Base-by-base conservation (phyloP, 2,797 vertebrate species). In the Gadopsis bispinosus region DNA sequence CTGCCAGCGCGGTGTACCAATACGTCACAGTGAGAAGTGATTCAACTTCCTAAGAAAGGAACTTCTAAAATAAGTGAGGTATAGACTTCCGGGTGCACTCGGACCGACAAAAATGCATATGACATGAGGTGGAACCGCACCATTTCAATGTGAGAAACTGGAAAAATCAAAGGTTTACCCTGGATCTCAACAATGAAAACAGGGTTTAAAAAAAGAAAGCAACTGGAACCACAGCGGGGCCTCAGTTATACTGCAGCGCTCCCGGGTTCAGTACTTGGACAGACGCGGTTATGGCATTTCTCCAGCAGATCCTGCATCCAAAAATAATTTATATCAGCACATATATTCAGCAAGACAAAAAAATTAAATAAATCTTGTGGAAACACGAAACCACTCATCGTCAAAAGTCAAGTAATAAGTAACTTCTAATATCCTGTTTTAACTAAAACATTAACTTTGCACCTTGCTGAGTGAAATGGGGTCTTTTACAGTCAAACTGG, bases 141-240 rank as follows among this genome's bases (percentile, higher is more conserved):
- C 4, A 33, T 76, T 76, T 76, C 41, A 45, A 26, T 63, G 53
- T 54, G 22, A 74, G 35, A 29, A 50, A 37, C 65, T 55, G 73
- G 43, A 39, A 39, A 14, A n/a, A 45, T 64, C 29, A 20, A 68
- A 77, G 35, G 56, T 77, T 73, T 68, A 75, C 37, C 14, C 9
- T 64, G 48, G 41, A 77, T 60, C 17, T n/a, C 39, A 26, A 81
- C 62, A 79, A 69, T 69, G 22, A 83, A 74, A 75, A 37, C 3
- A 29, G n/a, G 55, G 22, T 39, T 60, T 29, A 37, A 37, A 69
- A 69, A 68, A 69, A 10, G 16, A 45, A 43, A 50, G 51, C 22
- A 68, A 39, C n/a, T 37, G 51, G 29, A 64, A 54, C 41, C 17
- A 37, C 50, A 64, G 47, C 64, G 14, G 37, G 73, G 13, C 8